These are phyloP conservation scores for Scelioninae gen. 2 DNA, from an alignment of 2,888 invertebrate genomes.

Conservation along the genomic window DNA sequence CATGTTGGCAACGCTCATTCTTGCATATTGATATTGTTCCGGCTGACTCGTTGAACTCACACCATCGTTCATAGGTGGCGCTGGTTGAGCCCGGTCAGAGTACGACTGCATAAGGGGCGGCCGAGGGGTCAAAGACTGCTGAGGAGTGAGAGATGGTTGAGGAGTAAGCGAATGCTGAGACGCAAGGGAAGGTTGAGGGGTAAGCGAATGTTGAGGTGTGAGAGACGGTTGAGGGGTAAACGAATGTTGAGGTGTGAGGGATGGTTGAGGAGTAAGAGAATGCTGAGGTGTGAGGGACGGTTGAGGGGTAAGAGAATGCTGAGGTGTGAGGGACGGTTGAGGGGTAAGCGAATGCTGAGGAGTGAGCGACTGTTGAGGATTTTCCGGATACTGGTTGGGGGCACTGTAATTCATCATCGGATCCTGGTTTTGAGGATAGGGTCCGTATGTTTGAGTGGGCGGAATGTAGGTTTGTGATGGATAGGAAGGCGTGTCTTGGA, in stretches of 20 bases:
- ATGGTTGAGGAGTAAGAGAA: neutral
- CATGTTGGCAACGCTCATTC: conserved; percentile 55
- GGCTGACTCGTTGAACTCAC: conserved; percentile 1
- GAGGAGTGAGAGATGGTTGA: conserved; percentile 43
- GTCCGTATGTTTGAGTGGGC: conserved; percentile 30
- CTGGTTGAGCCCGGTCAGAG: conserved; percentile 4
- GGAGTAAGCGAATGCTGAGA: conserved; percentile 1
- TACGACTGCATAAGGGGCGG: conserved; percentile 2
- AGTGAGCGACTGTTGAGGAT: neutral
- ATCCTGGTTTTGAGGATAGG: conserved; percentile 33
- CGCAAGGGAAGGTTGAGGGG: conserved; percentile 3
- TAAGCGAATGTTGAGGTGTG: conserved; percentile 43
- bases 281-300: conserved; percentile 45
- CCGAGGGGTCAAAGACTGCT: neutral
- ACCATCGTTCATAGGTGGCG: conserved; percentile 14
- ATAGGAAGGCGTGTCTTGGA: conserved; percentile 43
- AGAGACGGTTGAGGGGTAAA: conserved; percentile 1
- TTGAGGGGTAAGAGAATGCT: conserved; percentile 33
- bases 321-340: neutral
- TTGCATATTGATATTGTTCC: conserved; percentile 62
- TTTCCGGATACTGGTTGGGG: conserved; percentile 16
- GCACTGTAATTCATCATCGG: conserved; percentile 13
- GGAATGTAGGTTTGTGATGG: conserved; percentile 46
- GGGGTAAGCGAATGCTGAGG: neutral
- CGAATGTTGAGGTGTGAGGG: conserved; percentile 5